Base-by-base conservation (phyloP, 2,888 invertebrate species). In the Patella pellucida region DNA sequence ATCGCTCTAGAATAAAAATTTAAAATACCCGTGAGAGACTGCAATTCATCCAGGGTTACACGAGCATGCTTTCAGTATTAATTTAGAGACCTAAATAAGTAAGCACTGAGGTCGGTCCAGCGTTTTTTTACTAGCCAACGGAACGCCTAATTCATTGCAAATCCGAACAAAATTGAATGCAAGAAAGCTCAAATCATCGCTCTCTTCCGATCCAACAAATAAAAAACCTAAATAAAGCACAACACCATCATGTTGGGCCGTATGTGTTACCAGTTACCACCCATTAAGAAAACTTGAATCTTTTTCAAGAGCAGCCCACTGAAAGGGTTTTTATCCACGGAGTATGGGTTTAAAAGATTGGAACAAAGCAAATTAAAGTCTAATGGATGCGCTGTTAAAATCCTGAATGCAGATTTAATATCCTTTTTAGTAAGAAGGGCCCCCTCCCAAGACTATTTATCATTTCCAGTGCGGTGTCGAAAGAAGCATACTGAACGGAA, bases 1-100 rank as follows among this genome's bases (percentile, higher is more conserved):
- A 97, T 99, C 86, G 94, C 99, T 73, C 95, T 95, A 56, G 99
- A 99, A 90, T 92, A 97, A 87, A 93, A 99, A 85, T 92, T 98
- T 83, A 97, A 95, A 89, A 97, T 97, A 90, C 94, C 96, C 0
- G 89, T 99, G 81, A 94, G 96, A 31, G 96, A 27, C 27, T 27
- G 27, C 27, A 27, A 27, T 27, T 27, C 27, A 1, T 27, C 3
- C 27, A 27, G 27, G 27, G 27, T 27, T 27, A 27, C 27, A 52
- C 54, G 16, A 3, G 2, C 12, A 52, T 12, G 54, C 16, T 52
- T 16, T 52, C 54, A 52, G 54, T 52, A 1, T 52, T 16, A 15
- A 52, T 16, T 16, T 16, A 1, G 14, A 52, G 16, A 16, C 54
- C 54, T 16, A 52, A 52, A 52, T 52, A 52, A 52, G 54, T 52